These are phyloP conservation scores for Chelon auratus DNA, from an alignment of 2,797 vertebrate genomes.

Conservation along the genomic window DNA sequence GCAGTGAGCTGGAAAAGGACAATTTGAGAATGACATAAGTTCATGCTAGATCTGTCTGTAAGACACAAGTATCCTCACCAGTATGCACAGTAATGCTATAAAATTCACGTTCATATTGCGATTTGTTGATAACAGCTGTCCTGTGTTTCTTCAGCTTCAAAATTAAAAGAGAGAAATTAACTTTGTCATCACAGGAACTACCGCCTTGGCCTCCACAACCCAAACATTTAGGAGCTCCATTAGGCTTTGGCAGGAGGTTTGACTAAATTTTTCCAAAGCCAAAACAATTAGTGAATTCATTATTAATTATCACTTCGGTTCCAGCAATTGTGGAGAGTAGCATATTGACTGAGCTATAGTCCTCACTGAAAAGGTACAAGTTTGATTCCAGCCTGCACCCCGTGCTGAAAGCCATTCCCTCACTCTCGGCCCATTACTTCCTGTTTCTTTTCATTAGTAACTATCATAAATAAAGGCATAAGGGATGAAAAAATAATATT, in stretches of 20 bases:
- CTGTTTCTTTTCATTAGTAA: too few relatives aligned
- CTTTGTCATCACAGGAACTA: not conserved
- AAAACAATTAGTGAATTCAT: not conserved
- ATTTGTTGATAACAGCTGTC: constrained; percentile 11
- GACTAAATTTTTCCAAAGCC: not conserved
- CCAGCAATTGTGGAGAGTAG: too few relatives aligned
- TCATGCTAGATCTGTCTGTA: constrained; percentile 11
- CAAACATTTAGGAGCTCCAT: not conserved
- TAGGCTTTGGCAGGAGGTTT: not conserved
- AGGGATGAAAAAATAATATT: too few relatives aligned
- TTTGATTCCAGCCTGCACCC: too few relatives aligned
- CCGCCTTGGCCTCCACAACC: not conserved
- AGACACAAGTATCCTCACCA: not conserved
- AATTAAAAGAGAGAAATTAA: not conserved
- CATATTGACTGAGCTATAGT: too few relatives aligned
- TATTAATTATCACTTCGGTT: not conserved
- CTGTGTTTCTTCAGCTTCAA: constrained; percentile 10
- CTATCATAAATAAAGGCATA: too few relatives aligned
- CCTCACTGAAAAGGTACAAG: too few relatives aligned
- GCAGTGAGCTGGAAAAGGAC: constrained; percentile 12
- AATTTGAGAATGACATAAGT: constrained; percentile 5
- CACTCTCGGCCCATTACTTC: too few relatives aligned
- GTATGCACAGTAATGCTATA: not conserved
- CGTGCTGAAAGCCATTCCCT: too few relatives aligned
- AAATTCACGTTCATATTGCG: not conserved